phyloP scores from a whole-genome alignment of 1,140 invertebrate species.

The Bombus fervidus region DNA sequence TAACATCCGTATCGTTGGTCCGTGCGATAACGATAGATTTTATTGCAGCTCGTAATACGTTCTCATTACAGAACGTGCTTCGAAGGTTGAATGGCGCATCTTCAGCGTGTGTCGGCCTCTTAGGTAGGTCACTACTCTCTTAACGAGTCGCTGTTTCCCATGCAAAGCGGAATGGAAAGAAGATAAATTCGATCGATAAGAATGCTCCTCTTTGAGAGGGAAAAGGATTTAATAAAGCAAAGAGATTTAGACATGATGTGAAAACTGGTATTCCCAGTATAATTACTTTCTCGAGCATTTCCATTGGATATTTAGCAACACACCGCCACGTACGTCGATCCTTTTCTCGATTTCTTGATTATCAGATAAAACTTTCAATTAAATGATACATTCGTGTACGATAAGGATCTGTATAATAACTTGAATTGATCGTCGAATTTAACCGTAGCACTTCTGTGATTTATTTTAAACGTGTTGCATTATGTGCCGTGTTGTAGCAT shows the following conservation, averaged over 20 bases:
- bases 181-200: constrained; percentile 52
- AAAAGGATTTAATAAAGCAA: constrained; percentile 48
- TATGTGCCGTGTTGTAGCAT: background rate
- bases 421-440: background rate
- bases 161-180: constrained; percentile 36
- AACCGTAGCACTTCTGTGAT: background rate
- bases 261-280: constrained; percentile 24
- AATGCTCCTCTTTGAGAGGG: constrained; percentile 3
- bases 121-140: constrained; percentile 33
- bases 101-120: constrained; percentile 36
- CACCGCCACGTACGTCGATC: background rate
- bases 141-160: constrained; percentile 41
- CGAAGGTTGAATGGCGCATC: constrained; percentile 42
- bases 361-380: background rate
- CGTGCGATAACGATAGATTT: constrained; percentile 49
- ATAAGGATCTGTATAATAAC: background rate
- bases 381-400: background rate
- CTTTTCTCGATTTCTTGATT: background rate
- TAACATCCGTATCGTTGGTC: constrained; percentile 15
- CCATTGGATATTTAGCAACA: background rate
- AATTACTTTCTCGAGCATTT: constrained; percentile 27
- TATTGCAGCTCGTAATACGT: constrained; percentile 47
- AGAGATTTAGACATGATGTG: constrained; percentile 12
- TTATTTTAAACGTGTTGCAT: background rate
- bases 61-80: constrained; percentile 39